Evolutionary conservation across 2,797 vertebrate genomes (phyloP).

Genomic region (Emys orbicularis): DNA sequence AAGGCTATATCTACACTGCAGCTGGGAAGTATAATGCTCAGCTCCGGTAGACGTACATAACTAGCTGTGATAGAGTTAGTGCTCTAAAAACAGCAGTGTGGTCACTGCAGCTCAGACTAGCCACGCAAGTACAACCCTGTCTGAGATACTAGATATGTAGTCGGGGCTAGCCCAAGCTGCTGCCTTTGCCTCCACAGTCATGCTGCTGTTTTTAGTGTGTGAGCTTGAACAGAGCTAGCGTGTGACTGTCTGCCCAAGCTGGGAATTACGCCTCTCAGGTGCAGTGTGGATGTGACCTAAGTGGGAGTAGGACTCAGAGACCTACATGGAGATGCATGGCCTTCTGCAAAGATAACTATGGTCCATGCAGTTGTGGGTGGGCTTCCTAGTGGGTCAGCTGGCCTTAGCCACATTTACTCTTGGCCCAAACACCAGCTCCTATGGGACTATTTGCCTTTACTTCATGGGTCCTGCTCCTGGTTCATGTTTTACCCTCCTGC

Average conservation of each 20-base stretch:
- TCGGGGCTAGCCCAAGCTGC: background rate
- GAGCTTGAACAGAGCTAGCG: background rate
- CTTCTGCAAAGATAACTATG: background rate
- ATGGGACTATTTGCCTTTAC: conserved; percentile 18
- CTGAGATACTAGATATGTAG: background rate
- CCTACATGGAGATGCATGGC: background rate
- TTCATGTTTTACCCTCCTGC: background rate
- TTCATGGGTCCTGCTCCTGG: background rate
- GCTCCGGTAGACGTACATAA: background rate
- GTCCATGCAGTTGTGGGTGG: background rate
- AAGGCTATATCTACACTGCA: background rate
- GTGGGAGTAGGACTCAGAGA: background rate
- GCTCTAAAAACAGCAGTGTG: background rate
- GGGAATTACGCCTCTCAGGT: background rate
- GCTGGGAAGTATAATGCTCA: background rate
- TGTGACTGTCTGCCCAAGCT: background rate
- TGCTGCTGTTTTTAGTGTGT: background rate
- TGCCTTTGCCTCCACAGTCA: background rate
- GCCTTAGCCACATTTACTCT: background rate
- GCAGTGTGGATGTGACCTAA: background rate
- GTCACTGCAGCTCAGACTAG: background rate
- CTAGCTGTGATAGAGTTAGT: background rate
- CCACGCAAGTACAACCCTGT: background rate
- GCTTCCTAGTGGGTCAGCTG: background rate
- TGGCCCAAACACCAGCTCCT: background rate